A percentile compares a stretch with the other conserved stretches of the same genome.
These are phyloP conservation scores for Candidula unifasciata DNA, from an alignment of 2,888 invertebrate species.

Conservation along the genomic window DNA sequence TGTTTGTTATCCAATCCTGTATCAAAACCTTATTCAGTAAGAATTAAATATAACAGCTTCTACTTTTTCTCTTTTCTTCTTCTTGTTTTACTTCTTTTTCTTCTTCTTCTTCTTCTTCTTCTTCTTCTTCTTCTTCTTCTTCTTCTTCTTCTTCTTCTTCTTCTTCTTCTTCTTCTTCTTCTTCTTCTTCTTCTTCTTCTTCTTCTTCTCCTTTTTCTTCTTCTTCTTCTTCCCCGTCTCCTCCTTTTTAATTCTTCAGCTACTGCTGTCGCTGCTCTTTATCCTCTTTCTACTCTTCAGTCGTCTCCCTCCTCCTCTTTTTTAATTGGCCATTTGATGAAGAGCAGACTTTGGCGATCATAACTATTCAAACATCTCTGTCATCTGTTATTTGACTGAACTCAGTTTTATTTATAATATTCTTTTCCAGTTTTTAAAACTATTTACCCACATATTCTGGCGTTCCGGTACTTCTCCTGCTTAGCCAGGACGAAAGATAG, in stretches of 20 bases:
- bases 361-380: not conserved
- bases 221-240: not conserved
- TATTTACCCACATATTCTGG: too few relatives aligned
- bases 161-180: conserved; percentile 30
- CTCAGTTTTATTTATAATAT: too few relatives aligned
- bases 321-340: not conserved
- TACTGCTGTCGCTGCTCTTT: not conserved
- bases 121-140: conserved; percentile 16
- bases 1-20: too few relatives aligned
- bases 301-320: conserved; percentile 20
- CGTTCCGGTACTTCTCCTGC: too few relatives aligned
- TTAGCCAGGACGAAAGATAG: too few relatives aligned
- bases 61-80: not conserved
- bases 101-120: not conserved
- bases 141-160: conserved; percentile 7
- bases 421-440: too few relatives aligned
- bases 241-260: not conserved
- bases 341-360: not conserved
- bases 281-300: not conserved
- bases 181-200: conserved; percentile 32
- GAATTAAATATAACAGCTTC: too few relatives aligned
- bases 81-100: too few relatives aligned
- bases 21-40: too few relatives aligned
- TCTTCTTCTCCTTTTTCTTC: conserved; percentile 10
- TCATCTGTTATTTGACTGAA: not conserved